phyloP scores from a whole-genome alignment of 2,888 invertebrate genomes.

The Nephrotoma guestfalica region DNA sequence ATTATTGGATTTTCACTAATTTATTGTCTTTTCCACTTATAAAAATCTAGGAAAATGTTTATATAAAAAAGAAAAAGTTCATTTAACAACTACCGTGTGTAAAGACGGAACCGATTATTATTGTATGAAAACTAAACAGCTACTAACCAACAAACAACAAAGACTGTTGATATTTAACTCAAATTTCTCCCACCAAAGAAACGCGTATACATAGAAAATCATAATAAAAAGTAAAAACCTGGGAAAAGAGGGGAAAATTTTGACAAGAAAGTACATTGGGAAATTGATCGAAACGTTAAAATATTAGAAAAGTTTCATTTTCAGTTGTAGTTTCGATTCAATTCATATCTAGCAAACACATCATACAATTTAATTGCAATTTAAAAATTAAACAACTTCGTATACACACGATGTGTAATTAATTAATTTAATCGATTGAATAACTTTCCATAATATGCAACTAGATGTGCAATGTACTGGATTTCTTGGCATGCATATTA shows the following conservation, averaged over 20 bases:
- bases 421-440: neutral
- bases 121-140: constrained; percentile 1
- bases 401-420: neutral
- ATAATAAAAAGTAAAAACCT: neutral
- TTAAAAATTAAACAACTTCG: neutral
- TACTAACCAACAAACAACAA: constrained; percentile 1
- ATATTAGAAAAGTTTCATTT: neutral
- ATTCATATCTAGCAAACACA: neutral
- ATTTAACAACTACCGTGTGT: neutral
- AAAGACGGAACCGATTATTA: neutral
- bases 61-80: neutral
- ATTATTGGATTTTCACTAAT: neutral
- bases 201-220: neutral
- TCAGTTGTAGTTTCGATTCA: neutral
- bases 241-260: neutral
- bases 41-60: neutral
- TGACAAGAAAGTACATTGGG: neutral
- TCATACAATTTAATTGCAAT: neutral
- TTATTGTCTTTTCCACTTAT: neutral
- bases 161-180: neutral
- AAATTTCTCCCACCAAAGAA: neutral
- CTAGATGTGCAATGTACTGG: neutral
- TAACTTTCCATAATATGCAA: neutral
- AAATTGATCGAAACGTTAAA: neutral
- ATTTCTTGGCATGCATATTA: neutral